A percentile compares a stretch with the other conserved stretches of the same genome.
Conservation (phyloP, 2,888 invertebrate species). For the Mellilla xanthometata region DNA sequence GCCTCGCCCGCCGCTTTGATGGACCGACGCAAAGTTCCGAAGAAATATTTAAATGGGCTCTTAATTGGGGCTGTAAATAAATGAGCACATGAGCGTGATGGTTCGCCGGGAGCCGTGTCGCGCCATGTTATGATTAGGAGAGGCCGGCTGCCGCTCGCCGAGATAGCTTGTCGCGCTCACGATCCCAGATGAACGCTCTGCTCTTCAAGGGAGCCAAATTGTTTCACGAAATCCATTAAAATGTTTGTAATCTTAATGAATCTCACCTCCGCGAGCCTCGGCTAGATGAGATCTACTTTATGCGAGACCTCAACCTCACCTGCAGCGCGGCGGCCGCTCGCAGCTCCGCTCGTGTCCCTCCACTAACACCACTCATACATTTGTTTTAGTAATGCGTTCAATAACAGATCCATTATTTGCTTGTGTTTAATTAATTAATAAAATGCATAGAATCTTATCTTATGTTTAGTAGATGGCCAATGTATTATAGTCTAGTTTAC, state of each 20-base stretch:
- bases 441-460: too few relatives aligned
- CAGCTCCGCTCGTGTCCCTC: too few relatives aligned
- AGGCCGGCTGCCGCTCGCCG: background rate
- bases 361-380: too few relatives aligned
- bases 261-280: constrained; percentile 6
- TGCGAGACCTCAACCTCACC: too few relatives aligned
- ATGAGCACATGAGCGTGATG: constrained; percentile 27
- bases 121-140: constrained; percentile 14
- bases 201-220: constrained; percentile 10
- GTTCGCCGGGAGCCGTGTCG: background rate
- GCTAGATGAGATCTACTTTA: background rate
- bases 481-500: too few relatives aligned
- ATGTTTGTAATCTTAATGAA: constrained; percentile 11
- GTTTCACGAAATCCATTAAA: constrained; percentile 15
- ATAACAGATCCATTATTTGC: too few relatives aligned
- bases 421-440: too few relatives aligned
- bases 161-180: constrained; percentile 1
- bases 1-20: constrained; percentile 23
- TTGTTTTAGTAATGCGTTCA: too few relatives aligned
- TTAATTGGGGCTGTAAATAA: constrained; percentile 28
- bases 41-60: constrained; percentile 30
- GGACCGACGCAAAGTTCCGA: constrained; percentile 24
- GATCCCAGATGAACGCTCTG: constrained; percentile 5
- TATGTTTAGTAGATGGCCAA: too few relatives aligned
- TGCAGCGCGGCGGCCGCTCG: too few relatives aligned